A percentile compares a stretch with the other conserved stretches of the same genome.
Evolutionary conservation across 37 sponge, comb jelly and placozoan species (phyloP).

Genomic region (Haliclona indistincta): DNA sequence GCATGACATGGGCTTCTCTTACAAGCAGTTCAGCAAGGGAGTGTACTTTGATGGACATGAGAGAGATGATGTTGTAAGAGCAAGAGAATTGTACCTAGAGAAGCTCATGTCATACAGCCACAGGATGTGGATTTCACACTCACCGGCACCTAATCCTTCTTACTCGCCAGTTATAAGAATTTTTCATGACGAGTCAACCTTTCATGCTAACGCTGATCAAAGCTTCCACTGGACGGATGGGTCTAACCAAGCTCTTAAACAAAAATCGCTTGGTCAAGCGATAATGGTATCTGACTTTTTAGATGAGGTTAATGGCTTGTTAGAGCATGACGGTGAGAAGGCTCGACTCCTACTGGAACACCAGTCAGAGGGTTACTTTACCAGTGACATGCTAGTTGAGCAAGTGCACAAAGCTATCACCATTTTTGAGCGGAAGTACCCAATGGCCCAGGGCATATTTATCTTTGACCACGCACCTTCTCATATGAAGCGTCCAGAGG

Average conservation of each 20-base stretch:
- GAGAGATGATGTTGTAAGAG: conserved; percentile 26
- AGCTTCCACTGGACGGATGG: conserved; percentile 23
- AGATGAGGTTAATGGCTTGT: conserved; percentile 27
- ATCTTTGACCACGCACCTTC: conserved; percentile 15
- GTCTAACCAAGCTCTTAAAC: background rate
- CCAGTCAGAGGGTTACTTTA: conserved; percentile 19
- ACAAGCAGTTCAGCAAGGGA: conserved; percentile 7
- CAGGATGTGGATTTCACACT: background rate
- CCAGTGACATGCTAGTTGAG: conserved; percentile 1
- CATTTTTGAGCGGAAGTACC: conserved; percentile 15
- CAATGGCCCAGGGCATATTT: background rate
- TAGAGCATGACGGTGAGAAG: conserved; percentile 2
- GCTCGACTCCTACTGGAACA: conserved; percentile 23
- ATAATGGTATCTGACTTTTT: conserved; percentile 41
- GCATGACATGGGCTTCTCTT: conserved; percentile 25
- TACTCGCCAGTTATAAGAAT: conserved; percentile 5
- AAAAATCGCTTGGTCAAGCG: conserved; percentile 34
- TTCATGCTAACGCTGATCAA: conserved; percentile 23
- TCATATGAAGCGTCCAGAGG: background rate
- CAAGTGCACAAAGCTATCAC: conserved; percentile 9
- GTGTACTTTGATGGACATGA: conserved; percentile 50
- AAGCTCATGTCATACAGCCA: conserved; percentile 3
- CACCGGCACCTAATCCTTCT: no score
- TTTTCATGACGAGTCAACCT: conserved; percentile 7
- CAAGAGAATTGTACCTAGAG: conserved; percentile 15